Percentiles rank a stretch among this genome's conserved stretches.
Conservation (phyloP, 1,140 invertebrate species). For the Bathynomus jamesi region DNA sequence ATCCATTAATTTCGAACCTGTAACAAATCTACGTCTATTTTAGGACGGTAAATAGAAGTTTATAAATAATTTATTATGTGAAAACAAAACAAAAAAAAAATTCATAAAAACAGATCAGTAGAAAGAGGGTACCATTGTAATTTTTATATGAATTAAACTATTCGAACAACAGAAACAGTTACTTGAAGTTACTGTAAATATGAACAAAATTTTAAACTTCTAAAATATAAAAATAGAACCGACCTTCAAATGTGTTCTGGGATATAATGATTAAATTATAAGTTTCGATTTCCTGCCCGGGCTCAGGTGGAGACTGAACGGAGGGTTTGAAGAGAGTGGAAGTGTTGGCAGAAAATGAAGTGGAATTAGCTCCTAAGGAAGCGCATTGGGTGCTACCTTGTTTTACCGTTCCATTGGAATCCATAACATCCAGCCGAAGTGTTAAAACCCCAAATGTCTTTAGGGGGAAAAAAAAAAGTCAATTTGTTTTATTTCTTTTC, state of each 20-base stretch:
- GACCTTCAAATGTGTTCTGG: constrained; percentile 80
- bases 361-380: constrained; percentile 25
- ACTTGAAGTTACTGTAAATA: no score
- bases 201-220: no score
- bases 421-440: constrained; percentile 75
- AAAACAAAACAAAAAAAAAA: no score
- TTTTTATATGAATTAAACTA: no score
- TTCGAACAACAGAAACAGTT: no score
- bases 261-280: constrained; percentile 88
- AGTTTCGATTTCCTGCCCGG: constrained; percentile 68
- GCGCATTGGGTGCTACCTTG: constrained; percentile 16
- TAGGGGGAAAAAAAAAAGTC: no score
- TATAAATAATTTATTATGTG: background rate
- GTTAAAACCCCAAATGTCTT: constrained; percentile 91
- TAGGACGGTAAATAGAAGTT: background rate
- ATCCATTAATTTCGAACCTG: constrained; percentile 12
- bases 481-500: no score
- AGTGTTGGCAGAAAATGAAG: constrained; percentile 25
- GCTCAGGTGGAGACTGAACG: constrained; percentile 30
- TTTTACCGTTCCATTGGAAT: constrained; percentile 55
- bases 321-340: constrained; percentile 30
- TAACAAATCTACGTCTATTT: background rate
- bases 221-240: constrained; percentile 53
- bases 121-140: no score
- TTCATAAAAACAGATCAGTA: no score